Evolutionary conservation across 2,888 invertebrate genomes (phyloP).

Genomic region (Bursaphelenchus okinawaensis): DNA sequence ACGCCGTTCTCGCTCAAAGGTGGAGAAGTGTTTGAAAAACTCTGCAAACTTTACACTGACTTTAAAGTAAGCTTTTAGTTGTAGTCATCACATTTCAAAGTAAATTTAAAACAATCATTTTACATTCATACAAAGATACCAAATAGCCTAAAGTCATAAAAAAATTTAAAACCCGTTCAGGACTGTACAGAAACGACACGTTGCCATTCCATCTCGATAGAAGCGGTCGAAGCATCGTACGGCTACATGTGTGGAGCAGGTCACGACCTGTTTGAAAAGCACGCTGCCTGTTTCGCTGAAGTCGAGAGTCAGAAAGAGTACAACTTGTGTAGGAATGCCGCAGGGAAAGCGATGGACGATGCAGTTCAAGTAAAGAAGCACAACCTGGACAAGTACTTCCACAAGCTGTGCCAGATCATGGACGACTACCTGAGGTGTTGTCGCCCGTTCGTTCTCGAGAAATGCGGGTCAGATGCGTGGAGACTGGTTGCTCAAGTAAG

Average conservation of each 20-base stretch:
- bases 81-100: background rate
- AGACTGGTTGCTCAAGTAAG: slow-evolving; percentile 49
- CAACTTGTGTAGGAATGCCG: slow-evolving; percentile 47
- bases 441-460: slow-evolving; percentile 47
- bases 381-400: slow-evolving; percentile 36
- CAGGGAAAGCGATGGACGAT: slow-evolving; percentile 48
- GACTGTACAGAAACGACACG: slow-evolving; percentile 36
- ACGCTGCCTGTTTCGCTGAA: slow-evolving; percentile 55
- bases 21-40: slow-evolving; percentile 43
- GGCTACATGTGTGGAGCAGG: slow-evolving; percentile 51
- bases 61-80: slow-evolving; percentile 32
- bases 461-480: slow-evolving; percentile 54
- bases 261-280: slow-evolving; percentile 46
- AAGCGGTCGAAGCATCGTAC: slow-evolving; percentile 54
- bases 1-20: slow-evolving; percentile 50
- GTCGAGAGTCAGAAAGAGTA: slow-evolving; percentile 50
- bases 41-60: slow-evolving; percentile 45
- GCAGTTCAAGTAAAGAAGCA: slow-evolving; percentile 39
- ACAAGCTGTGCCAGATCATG: slow-evolving; percentile 51
- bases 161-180: too few relatives aligned
- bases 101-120: background rate
- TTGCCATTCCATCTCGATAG: slow-evolving; percentile 48
- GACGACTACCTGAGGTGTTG: slow-evolving; percentile 55
- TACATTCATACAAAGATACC: background rate
- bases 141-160: too few relatives aligned